Evolutionary conservation across 2,113 vertebrate genomes (phyloP).

Genomic region (Pitta sordida): DNA sequence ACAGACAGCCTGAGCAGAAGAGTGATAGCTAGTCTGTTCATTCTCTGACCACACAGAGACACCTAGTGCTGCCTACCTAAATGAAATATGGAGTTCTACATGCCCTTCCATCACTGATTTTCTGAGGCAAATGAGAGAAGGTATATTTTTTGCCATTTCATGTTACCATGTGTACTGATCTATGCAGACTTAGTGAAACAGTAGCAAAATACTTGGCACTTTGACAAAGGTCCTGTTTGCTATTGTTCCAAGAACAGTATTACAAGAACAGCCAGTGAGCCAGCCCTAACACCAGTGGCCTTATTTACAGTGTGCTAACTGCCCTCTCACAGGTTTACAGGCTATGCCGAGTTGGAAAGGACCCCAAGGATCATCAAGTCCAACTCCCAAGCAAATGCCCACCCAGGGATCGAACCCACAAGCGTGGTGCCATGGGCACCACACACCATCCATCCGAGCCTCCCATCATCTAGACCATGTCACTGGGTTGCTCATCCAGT

Average conservation of each 20-base stretch:
- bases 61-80: not conserved
- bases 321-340: no score
- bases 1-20: not conserved
- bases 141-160: not conserved
- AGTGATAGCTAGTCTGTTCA: not conserved
- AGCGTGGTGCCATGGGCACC: no score
- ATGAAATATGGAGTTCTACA: not conserved
- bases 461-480: no score
- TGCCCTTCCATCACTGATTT: not conserved
- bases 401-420: no score
- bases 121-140: not conserved
- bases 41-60: not conserved
- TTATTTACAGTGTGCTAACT: not conserved
- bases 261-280: not conserved
- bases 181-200: not conserved
- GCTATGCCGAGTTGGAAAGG: no score
- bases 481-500: no score
- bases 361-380: no score
- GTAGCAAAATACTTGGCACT: not conserved
- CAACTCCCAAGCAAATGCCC: no score
- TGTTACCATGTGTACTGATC: not conserved
- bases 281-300: not conserved
- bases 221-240: not conserved
- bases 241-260: rapidly evolving
- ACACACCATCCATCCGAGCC: no score